Evolutionary conservation across 2,888 invertebrate genomes (phyloP), one percentile per base, ranked within the genome.

Genomic region (Phania funesta): DNA sequence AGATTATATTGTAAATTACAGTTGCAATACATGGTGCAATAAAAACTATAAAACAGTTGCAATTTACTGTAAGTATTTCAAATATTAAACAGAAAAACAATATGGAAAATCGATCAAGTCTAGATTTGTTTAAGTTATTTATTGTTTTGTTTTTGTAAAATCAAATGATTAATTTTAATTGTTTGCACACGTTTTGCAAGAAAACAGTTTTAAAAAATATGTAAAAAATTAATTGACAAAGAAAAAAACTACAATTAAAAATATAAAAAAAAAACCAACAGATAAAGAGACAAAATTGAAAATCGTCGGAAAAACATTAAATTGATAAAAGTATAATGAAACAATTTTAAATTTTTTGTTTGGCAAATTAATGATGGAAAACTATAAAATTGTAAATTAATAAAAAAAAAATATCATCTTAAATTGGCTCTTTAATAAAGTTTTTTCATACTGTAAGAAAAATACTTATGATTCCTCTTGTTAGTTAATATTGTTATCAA

Each of bases 111-210:
- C 9, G 54, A 70, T 77, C 48, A 74, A 35, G 13, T 54, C n/a
- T n/a, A 56, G 44, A 29, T 56, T 24, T 29, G 6, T 8, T 46
- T 0, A 2, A 26, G 20, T 9, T 22, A 26, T 64, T 48, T 48
- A 29, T 38, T 29, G 38, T 41, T 26, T 32, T 8, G 24, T 41
- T 7, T 11, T 54, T 74, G 2, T 26, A 70, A 70, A 26, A 5
- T 26, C 6, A 26, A 68, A 64, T 56, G 64, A 77, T 77, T 77
- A 64, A 70, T 70, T 77, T 77, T 77, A 77, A 77, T 70, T 64
- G 56, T 48, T 38, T 29, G 64, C 38, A 64, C 77, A 77, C 70
- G 70, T 70, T 77, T 78, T 78, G 35, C 9, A 70, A 54, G 46
- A 7, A 62, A 64, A 54, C 3, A 26, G 11, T 56, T 46, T 64